Conservation (phyloP, 1,140 invertebrate genomes). For the Drosophila suzukii region DNA sequence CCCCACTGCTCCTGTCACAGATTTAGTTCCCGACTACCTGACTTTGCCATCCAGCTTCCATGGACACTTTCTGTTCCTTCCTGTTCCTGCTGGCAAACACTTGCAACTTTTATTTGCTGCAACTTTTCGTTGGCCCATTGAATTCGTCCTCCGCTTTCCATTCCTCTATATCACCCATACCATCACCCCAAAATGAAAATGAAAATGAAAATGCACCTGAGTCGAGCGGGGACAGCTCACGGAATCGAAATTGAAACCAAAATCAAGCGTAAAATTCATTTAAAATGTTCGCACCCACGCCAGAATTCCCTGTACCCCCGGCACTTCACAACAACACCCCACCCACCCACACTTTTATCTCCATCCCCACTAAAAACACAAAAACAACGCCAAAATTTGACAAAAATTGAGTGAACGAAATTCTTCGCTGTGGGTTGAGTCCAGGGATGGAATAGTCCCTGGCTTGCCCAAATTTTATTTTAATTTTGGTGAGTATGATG, state of each 20-base stretch:
- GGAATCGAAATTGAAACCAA: constrained; percentile 76
- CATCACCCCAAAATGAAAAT: not conserved
- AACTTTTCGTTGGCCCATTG: constrained; percentile 56
- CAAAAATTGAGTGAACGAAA: constrained; percentile 19
- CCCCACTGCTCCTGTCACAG: constrained; percentile 1
- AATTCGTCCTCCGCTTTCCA: constrained; percentile 13
- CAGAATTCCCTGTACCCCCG: not conserved
- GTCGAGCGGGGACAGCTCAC: constrained; percentile 35
- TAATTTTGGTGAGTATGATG: too few relatives aligned
- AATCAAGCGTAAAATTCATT: constrained; percentile 79
- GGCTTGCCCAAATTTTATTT: too few relatives aligned
- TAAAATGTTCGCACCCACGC: constrained; percentile 62
- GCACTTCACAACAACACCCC: not conserved
- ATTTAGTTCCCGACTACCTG: constrained; percentile 31
- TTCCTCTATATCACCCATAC: not conserved
- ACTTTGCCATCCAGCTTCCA: constrained; percentile 7
- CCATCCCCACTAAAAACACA: constrained; percentile 33
- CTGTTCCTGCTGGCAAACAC: constrained; percentile 30
- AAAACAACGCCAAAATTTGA: constrained; percentile 29
- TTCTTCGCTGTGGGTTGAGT: constrained; percentile 4
- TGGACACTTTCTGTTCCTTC: not conserved
- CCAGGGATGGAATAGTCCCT: constrained; percentile 25
- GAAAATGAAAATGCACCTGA: constrained; percentile 43
- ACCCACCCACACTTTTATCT: not conserved
- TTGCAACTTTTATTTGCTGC: constrained; percentile 70